Percentiles rank a stretch among this genome's conserved stretches.
phyloP scores from a whole-genome alignment of 2,113 vertebrate species.

The Bos taurus region ARS-UCD2.0 NC_037336.1:6720001-6720500 shows the following conservation, averaged over 20 bases:
- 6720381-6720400: background rate
- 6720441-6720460: background rate
- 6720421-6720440: background rate
- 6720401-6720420: background rate
- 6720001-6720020: background rate
- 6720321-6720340: background rate
- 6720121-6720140: background rate
- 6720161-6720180: background rate
- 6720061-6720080: background rate
- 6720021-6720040: background rate
- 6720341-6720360: background rate
- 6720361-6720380: background rate
- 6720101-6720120: background rate
- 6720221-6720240: background rate
- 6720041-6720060: background rate
- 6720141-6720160: background rate
- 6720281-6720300: background rate
- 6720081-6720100: background rate
- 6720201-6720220: background rate
- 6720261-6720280: background rate
- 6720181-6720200: accelerated
- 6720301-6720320: background rate
- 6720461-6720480: background rate
- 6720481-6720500: background rate
- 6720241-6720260: background rate